Conservation (phyloP, 2,113 vertebrate species). For the Rattus rattus region DNA sequence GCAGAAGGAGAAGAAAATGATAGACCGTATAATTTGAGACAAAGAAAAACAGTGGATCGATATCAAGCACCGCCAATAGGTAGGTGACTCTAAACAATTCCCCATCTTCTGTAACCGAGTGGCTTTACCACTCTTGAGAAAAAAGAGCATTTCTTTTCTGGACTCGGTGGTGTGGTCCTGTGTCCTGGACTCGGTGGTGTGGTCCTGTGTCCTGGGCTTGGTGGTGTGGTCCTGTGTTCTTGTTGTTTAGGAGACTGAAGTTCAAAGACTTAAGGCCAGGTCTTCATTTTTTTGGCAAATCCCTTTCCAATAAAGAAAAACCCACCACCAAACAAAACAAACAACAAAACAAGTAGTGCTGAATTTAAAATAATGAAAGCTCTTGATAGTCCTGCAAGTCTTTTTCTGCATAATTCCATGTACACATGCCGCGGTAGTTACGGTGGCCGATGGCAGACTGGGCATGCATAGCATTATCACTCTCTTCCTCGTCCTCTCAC, state of each 20-base stretch:
- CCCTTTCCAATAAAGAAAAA: background rate
- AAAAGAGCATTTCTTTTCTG: background rate
- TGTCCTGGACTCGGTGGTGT: no score
- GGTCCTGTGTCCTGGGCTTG: no score
- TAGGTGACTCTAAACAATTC: conserved; percentile 76
- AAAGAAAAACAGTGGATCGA: conserved; percentile 98
- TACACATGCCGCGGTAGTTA: background rate
- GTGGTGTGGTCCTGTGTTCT: background rate
- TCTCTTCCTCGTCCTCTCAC: background rate
- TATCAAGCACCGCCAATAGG: conserved; percentile 99
- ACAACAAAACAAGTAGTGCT: background rate
- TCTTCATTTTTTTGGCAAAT: background rate
- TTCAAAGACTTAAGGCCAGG: background rate
- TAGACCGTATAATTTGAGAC: conserved; percentile 96
- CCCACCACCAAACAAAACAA: background rate
- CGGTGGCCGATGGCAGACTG: background rate
- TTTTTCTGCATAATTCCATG: background rate
- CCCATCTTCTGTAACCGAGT: conserved; percentile 1
- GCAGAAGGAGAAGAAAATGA: conserved; percentile 97
- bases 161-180: no score
- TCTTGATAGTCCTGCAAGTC: conserved; percentile 4
- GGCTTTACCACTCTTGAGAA: background rate
- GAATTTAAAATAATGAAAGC: conserved; percentile 20
- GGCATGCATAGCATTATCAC: background rate
- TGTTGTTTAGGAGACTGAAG: background rate